phyloP scores from a whole-genome alignment of 2,888 invertebrate genomes.

The Leucoma salicis region DNA sequence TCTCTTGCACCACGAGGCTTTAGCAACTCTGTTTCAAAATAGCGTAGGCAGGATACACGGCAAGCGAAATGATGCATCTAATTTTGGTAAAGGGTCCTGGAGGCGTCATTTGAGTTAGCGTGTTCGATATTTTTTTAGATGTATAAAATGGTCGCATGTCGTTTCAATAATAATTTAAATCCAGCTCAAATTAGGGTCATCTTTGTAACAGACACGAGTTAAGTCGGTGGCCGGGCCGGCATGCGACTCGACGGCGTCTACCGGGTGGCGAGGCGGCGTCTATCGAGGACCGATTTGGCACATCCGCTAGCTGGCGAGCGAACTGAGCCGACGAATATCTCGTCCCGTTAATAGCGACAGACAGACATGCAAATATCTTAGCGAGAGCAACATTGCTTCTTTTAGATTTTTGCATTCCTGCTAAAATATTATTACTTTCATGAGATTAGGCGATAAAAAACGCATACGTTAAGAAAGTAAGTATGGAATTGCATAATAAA shows the following conservation, averaged over 20 bases:
- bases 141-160: constrained; percentile 41
- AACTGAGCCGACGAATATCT: constrained; percentile 70
- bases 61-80: constrained; percentile 43
- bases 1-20: constrained; percentile 75
- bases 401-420: constrained; percentile 31
- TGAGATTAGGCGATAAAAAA: constrained; percentile 7
- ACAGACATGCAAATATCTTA: constrained; percentile 43
- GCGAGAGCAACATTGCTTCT: constrained; percentile 34
- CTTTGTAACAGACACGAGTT: constrained; percentile 53
- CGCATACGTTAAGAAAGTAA: constrained; percentile 10
- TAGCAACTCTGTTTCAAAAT: constrained; percentile 76
- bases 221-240: constrained; percentile 70
- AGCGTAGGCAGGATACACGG: constrained; percentile 57
- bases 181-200: constrained; percentile 42
- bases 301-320: constrained; percentile 72
- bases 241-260: constrained; percentile 74
- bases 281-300: constrained; percentile 77
- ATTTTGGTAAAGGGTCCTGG: constrained; percentile 44
- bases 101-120: constrained; percentile 41
- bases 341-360: constrained; percentile 51
- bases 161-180: constrained; percentile 42
- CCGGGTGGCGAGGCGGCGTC: constrained; percentile 67
- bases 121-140: constrained; percentile 40
- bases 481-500: constrained; percentile 54
- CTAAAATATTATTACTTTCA: constrained; percentile 30